These are phyloP conservation scores for Globicephala melas DNA, from an alignment of 2,113 vertebrate species.

Conservation along the genomic window DNA sequence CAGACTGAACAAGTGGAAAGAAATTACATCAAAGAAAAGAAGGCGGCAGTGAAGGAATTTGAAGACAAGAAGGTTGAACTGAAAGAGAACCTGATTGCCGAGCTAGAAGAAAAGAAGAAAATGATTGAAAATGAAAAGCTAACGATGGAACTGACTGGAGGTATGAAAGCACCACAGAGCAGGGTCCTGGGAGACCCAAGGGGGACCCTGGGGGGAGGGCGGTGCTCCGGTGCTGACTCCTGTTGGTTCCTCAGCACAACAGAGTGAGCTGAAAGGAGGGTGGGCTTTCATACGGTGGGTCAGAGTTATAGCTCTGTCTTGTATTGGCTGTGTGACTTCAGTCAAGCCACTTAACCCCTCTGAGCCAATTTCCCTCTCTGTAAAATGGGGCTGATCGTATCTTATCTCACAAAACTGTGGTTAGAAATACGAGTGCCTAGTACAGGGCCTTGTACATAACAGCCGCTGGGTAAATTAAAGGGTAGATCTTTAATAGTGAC, in stretches of 20 bases:
- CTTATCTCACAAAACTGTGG: not conserved
- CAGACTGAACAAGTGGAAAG: slow-evolving; percentile 98
- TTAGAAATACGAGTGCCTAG: not conserved
- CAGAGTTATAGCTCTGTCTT: not conserved
- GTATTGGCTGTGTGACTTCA: not conserved
- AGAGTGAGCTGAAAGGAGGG: not conserved
- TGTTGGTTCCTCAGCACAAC: not conserved
- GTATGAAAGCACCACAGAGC: slow-evolving; percentile 74
- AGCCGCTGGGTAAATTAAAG: not conserved
- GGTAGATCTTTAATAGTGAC: not conserved
- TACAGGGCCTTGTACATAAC: not conserved
- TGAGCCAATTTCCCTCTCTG: not conserved
- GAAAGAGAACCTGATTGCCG: slow-evolving; percentile 97
- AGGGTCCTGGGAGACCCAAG: fast-evolving
- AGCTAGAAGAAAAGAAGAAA: slow-evolving; percentile 98
- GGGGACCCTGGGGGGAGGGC: fast-evolving
- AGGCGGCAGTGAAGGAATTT: slow-evolving; percentile 98
- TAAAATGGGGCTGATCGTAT: not conserved
- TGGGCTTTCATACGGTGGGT: not conserved
- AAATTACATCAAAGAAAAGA: slow-evolving; percentile 98
- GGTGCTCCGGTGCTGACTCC: not conserved
- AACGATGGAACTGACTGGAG: slow-evolving; percentile 98
- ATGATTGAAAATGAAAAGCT: slow-evolving; percentile 99
- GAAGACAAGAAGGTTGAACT: slow-evolving; percentile 99
- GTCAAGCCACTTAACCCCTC: not conserved